Evolutionary conservation across 92 coral and sea anemone genomes (phyloP).

Genomic region (Parazoanthus darwini): DNA sequence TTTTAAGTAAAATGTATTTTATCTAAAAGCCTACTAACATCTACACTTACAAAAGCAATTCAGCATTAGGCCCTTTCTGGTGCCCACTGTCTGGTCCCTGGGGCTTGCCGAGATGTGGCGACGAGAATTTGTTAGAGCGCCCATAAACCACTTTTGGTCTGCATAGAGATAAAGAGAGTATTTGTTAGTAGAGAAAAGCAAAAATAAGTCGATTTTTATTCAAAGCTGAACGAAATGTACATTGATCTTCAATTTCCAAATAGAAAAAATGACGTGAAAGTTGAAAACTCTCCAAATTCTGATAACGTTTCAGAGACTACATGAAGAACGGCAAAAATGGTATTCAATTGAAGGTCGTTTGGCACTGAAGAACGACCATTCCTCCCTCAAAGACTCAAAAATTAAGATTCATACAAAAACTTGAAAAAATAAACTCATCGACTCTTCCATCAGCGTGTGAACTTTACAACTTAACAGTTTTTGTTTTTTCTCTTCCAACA

Average conservation of each 20-base stretch:
- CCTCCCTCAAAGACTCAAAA: too few species aligned
- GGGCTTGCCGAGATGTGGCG: conserved; percentile 50
- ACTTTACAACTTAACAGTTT: too few species aligned
- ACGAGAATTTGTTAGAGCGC: conserved; percentile 40
- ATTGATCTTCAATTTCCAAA: background rate
- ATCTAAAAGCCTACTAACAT: background rate
- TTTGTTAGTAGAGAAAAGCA: background rate
- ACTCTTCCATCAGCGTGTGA: too few species aligned
- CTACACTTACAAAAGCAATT: conserved; percentile 52
- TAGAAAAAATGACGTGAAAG: too few species aligned
- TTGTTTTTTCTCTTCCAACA: too few species aligned
- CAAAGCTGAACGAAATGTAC: background rate
- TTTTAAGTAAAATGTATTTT: too few species aligned
- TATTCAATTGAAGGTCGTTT: too few species aligned
- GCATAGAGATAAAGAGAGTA: background rate
- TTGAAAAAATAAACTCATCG: too few species aligned
- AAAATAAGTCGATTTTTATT: background rate
- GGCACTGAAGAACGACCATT: too few species aligned
- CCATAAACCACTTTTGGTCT: background rate
- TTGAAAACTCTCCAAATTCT: background rate
- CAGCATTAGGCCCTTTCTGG: conserved; percentile 56
- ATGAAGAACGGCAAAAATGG: background rate
- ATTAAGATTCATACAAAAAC: too few species aligned
- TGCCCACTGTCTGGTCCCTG: conserved; percentile 56
- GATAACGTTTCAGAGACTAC: too few species aligned